Evolutionary conservation across 2,113 vertebrate species (phyloP).

Genomic region (Elephas maximus): DNA sequence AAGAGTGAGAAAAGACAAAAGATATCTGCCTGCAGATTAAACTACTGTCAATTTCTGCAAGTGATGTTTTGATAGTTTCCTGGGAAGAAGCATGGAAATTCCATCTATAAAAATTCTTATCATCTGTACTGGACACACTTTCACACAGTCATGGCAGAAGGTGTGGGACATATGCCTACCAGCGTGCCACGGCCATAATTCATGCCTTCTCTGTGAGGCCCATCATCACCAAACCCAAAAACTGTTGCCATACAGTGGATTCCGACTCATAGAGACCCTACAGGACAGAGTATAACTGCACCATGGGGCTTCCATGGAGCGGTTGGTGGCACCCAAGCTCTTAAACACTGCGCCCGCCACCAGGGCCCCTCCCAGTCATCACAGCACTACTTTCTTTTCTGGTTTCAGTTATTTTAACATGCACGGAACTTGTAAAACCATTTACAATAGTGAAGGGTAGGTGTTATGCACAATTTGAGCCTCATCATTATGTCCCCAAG

Average conservation of each 20-base stretch:
- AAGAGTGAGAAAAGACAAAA: background rate
- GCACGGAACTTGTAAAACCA: background rate
- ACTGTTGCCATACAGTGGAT: no score
- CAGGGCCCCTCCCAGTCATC: no score
- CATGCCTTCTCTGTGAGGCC: background rate
- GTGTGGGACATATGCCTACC: background rate
- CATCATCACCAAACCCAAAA: background rate
- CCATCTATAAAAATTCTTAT: background rate
- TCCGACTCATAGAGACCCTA: no score
- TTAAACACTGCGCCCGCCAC: no score
- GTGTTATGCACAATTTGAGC: background rate
- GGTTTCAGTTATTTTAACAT: slow-evolving; percentile 1
- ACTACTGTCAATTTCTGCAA: background rate
- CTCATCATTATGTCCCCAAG: slow-evolving; percentile 7
- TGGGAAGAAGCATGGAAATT: background rate
- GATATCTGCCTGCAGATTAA: background rate
- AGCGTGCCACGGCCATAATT: background rate
- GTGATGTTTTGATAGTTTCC: background rate
- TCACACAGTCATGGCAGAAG: background rate
- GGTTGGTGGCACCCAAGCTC: no score
- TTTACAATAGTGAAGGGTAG: background rate
- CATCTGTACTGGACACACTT: background rate
- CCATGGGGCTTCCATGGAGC: no score
- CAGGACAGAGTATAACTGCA: no score
- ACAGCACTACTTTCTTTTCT: background rate